Conservation (phyloP, 2,113 vertebrate genomes). For the Anhinga rufa region DNA sequence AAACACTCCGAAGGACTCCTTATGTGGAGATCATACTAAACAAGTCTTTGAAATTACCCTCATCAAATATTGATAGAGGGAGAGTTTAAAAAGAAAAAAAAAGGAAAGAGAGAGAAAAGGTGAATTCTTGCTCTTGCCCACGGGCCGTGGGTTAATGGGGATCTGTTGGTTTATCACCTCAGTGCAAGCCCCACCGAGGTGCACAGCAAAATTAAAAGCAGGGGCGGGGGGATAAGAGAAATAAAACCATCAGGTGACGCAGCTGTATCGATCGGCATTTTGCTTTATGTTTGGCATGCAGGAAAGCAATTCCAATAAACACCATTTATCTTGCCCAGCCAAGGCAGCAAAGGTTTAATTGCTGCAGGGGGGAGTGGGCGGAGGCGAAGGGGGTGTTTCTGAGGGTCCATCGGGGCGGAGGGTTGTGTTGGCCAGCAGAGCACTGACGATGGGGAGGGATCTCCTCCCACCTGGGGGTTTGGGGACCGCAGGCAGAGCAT, state of each 20-base stretch:
- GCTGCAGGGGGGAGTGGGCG: accelerated
- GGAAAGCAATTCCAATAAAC: slow-evolving; percentile 1
- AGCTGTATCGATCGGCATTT: neutral
- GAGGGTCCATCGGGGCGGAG: neutral
- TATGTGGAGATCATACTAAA: slow-evolving; percentile 79
- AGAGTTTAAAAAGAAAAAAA: slow-evolving; percentile 7
- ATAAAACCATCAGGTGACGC: neutral
- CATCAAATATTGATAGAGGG: slow-evolving; percentile 78
- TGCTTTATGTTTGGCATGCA: slow-evolving; percentile 23
- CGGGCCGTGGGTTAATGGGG: neutral
- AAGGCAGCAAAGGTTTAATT: neutral
- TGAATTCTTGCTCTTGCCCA: neutral
- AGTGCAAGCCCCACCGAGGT: neutral
- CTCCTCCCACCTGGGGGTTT: neutral
- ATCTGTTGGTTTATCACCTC: neutral
- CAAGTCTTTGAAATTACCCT: slow-evolving; percentile 80
- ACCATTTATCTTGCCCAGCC: neutral
- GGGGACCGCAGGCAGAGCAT: neutral
- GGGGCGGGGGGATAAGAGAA: neutral
- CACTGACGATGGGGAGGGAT: neutral
- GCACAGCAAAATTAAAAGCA: neutral
- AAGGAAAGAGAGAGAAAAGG: neutral
- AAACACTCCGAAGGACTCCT: slow-evolving; percentile 78
- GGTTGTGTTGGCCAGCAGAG: neutral
- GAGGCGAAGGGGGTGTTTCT: neutral